Evolutionary conservation across 1,140 invertebrate genomes (phyloP), one percentile per base, ranked within the genome.

Genomic region (Archivesica marissinica): DNA sequence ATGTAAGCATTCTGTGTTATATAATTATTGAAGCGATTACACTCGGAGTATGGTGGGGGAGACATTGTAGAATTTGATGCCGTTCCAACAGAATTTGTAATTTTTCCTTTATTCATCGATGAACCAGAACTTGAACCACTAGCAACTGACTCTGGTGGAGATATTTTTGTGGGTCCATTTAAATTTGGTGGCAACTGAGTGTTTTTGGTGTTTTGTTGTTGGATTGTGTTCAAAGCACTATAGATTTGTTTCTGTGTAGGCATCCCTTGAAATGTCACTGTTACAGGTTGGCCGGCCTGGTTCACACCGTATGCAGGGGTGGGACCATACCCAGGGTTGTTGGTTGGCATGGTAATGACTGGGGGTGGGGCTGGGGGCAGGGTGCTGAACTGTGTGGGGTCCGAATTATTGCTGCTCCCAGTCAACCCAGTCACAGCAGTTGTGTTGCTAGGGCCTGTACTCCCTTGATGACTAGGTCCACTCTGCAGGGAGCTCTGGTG

Each of bases 361-460:
- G 77, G 85, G 7, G 72, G 56, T 38, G 83, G 83, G 6, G 61
- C 72, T 2, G 87, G 83, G 15, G 83, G 64, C 79, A 87, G 77
- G 23, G 41, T 74, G 17, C 72, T 80, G 17, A 56, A 72, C 20
- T 76, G 72, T 28, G 59, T 39, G 59, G 90, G 90, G 30, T 91
- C 88, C 39, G 90, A 90, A 13, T 89, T 91, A 41, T 90, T 91
- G 87, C 91, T 92, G 79, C 91, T 92, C 50, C 91, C 90, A 13
- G 92, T 93, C 15, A 93, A 84, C 0, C 92, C 92, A 0, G 95
- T 95, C 50, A 95, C 94, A 38, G 94, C 94, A 38, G 95, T 95
- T 85, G 95, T 95, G 88, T 95, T 95, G 87, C 94, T 95, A 3
- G 95, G 95, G 13, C 95, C 95, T n/a, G 94, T 95, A 86, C 94